These are phyloP conservation scores for Emydoidea blandingii DNA, from an alignment of 2,797 vertebrate species.

Conservation along the genomic window DNA sequence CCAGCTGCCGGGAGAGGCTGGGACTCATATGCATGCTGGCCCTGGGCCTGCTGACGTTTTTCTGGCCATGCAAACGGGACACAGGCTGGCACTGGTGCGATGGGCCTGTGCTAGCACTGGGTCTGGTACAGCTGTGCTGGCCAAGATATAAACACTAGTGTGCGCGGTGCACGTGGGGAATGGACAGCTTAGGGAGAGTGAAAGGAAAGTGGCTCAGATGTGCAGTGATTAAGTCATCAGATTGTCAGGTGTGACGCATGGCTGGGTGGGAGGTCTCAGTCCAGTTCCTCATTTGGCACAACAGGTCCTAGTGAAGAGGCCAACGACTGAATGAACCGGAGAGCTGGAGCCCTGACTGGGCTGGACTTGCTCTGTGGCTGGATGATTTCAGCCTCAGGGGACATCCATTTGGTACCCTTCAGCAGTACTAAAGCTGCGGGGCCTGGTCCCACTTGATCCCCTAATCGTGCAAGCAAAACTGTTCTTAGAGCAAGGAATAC, in stretches of 20 bases:
- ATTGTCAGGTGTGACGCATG: background rate
- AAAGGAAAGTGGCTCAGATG: background rate
- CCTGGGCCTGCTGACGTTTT: background rate
- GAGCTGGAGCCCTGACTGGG: background rate
- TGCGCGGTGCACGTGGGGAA: background rate
- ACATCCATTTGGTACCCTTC: background rate
- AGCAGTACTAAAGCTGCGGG: background rate
- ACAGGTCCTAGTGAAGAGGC: background rate
- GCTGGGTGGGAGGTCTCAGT: background rate
- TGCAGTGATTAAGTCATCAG: background rate
- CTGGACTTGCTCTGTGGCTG: background rate
- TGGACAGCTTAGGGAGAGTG: accelerated
- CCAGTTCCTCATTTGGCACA: background rate
- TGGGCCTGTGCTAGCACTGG: background rate
- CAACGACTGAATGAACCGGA: background rate
- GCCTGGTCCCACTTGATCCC: background rate
- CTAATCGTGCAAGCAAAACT: background rate
- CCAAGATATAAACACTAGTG: accelerated
- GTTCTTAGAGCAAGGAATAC: background rate
- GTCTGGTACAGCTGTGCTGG: background rate
- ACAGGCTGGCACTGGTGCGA: background rate
- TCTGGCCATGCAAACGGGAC: background rate
- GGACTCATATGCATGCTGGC: background rate
- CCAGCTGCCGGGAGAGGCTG: conserved; percentile 4
- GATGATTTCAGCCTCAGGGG: background rate